Base-by-base conservation (phyloP, 2,797 vertebrate species). In the Adelosebastes latens region DNA sequence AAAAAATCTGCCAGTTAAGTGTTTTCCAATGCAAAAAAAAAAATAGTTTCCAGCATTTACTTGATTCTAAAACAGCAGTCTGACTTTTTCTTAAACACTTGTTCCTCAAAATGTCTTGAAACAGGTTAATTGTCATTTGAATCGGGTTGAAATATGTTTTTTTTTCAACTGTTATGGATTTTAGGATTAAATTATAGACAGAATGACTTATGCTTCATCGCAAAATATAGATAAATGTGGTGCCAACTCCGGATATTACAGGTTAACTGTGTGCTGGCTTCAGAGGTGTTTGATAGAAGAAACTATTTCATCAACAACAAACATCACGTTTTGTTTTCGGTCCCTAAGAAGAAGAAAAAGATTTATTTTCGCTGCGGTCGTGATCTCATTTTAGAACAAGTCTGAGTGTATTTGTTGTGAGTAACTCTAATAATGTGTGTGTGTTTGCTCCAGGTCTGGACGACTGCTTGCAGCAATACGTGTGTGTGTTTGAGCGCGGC, bases 401-500 rank as follows among this genome's bases (percentile, higher is more conserved):
- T 66, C 9, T 64, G 18, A 58, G 20, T 63, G 16, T 55, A 14
- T 61, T 42, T 58, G 29, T 18, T 24, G 31, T 61, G 13, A 61
- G 27, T 84, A 61, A 88, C 67, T 22, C 69, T 29, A 16, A 31
- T 56, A 4, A 10, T 70, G 34, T 75, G 62, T 89, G 34, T 75
- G 62, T 89, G 75, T 87, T 70, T 83, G 31, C 81, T 89, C 18
- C 92, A 99, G 98, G 98, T 90, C 96, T 99, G 91, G 98, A 99
- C 89, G 98, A 99, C 91, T 99, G 97, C 85, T 91, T 99, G 92
- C 98, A 99, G 90, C 98, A 99, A 85, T 99, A 99, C 63, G 98
- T 99, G 90, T 97, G 98, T 84, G 98, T 99, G 90, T 99, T 99
- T 77, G 98, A 99, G 88, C 95, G 97, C 22, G 98, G 97, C 86